Conservation (phyloP, 2,797 vertebrate genomes). For the Brachyrhaphis roseni region DNA sequence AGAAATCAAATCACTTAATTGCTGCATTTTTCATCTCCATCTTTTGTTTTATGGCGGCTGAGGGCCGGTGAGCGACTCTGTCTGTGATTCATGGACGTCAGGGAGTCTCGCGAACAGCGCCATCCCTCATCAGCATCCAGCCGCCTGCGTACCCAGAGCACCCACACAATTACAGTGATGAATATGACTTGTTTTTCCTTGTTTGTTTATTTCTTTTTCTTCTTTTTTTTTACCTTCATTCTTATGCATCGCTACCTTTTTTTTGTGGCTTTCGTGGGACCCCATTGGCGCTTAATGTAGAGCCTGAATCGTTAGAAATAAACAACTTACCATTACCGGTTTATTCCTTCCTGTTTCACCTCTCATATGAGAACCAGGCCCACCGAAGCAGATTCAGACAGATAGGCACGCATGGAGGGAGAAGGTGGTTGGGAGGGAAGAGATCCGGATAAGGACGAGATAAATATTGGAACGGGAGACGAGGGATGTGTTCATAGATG, state of each 20-base stretch:
- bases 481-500: slow-evolving; percentile 71
- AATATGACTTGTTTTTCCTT: slow-evolving; percentile 98
- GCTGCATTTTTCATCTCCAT: slow-evolving; percentile 99
- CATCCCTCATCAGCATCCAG: slow-evolving; percentile 97
- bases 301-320: slow-evolving; percentile 72
- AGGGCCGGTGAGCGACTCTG: slow-evolving; percentile 91
- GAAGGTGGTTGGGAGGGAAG: slow-evolving; percentile 27
- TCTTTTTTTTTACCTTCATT: neutral
- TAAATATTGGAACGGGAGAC: slow-evolving; percentile 67
- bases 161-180: slow-evolving; percentile 99
- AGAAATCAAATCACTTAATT: slow-evolving; percentile 99
- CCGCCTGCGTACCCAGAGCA: slow-evolving; percentile 87
- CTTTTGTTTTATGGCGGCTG: slow-evolving; percentile 99
- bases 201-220: slow-evolving; percentile 86
- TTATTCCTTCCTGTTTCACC: slow-evolving; percentile 54
- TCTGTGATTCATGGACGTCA: slow-evolving; percentile 98
- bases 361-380: slow-evolving; percentile 45
- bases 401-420: slow-evolving; percentile 63
- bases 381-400: slow-evolving; percentile 61
- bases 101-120: slow-evolving; percentile 92
- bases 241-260: slow-evolving; percentile 56
- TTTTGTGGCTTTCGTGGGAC: slow-evolving; percentile 43
- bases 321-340: slow-evolving; percentile 68
- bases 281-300: slow-evolving; percentile 86
- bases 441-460: slow-evolving; percentile 72